A percentile compares a stretch with the other conserved stretches of the same genome.
Evolutionary conservation across 1,140 invertebrate species (phyloP).

Genomic region (Kradibia gibbosae): DNA sequence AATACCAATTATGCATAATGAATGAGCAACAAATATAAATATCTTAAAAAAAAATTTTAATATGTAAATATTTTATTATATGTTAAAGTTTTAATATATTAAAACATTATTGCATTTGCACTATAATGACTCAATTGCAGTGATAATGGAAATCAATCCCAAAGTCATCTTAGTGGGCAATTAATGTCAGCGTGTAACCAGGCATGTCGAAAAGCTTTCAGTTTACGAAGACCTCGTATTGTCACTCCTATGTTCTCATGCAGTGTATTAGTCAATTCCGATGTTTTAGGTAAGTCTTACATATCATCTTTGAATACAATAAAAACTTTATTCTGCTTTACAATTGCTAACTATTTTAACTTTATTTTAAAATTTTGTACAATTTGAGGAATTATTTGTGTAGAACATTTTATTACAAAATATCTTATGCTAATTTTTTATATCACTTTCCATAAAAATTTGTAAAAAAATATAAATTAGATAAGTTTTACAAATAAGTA

Average conservation of each 20-base stretch:
- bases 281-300: conserved; percentile 88
- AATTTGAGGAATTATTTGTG: not conserved
- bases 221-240: conserved; percentile 89
- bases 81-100: too few species aligned
- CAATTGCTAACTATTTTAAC: not conserved
- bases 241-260: conserved; percentile 98
- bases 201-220: conserved; percentile 90
- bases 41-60: too few species aligned
- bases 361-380: not conserved
- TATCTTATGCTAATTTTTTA: not conserved
- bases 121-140: conserved; percentile 57
- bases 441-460: not conserved
- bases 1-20: too few species aligned
- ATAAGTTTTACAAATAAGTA: not conserved
- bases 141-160: conserved; percentile 53
- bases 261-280: conserved; percentile 91
- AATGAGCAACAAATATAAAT: too few species aligned
- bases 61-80: too few species aligned
- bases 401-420: not conserved
- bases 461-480: not conserved
- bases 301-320: conserved; percentile 41
- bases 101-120: too few species aligned
- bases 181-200: conserved; percentile 94
- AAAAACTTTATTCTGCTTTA: not conserved
- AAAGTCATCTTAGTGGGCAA: conserved; percentile 80